A percentile compares a stretch with the other conserved stretches of the same genome.
phyloP scores from a whole-genome alignment of 2,113 vertebrate species.

The Chionis minor region DNA sequence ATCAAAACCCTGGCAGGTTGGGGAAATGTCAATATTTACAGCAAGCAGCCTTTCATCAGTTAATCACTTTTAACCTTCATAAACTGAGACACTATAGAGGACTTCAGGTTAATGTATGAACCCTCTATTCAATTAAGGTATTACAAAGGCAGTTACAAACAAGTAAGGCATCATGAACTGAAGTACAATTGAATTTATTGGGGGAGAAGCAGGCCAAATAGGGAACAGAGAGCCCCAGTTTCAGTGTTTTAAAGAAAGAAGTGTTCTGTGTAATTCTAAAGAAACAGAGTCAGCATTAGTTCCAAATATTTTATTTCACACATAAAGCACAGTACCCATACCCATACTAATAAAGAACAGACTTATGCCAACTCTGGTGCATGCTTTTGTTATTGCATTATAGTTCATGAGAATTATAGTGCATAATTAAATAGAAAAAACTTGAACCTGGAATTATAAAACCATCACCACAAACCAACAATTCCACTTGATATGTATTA shows the following conservation, averaged over 20 bases:
- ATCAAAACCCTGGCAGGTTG: conserved; percentile 59
- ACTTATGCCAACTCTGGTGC: conserved; percentile 70
- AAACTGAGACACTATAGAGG: conserved; percentile 62
- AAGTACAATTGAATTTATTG: conserved; percentile 64
- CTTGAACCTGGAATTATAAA: conserved; percentile 82
- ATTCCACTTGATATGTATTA: conserved; percentile 78
- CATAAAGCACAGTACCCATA: conserved; percentile 71
- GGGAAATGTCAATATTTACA: conserved; percentile 72
- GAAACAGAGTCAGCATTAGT: conserved; percentile 66
- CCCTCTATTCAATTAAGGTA: conserved; percentile 66
- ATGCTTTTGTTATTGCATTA: conserved; percentile 81
- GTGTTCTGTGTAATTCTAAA: conserved; percentile 60
- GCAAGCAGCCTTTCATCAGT: conserved; percentile 72
- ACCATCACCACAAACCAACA: conserved; percentile 76
- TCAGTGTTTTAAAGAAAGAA: conserved; percentile 44
- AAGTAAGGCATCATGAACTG: conserved; percentile 43
- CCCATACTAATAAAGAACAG: conserved; percentile 75
- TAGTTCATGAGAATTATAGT: conserved; percentile 77
- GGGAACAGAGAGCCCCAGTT: conserved; percentile 32
- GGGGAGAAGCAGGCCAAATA: conserved; percentile 46
- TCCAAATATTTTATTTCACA: conserved; percentile 82
- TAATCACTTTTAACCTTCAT: conserved; percentile 73
- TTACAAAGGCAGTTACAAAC: conserved; percentile 69
- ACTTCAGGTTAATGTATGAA: conserved; percentile 66
- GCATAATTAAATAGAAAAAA: conserved; percentile 81